Evolutionary conservation across 2,888 invertebrate genomes (phyloP), one percentile per base, ranked within the genome.

Genomic region (Eristalinus sepulchralis): DNA sequence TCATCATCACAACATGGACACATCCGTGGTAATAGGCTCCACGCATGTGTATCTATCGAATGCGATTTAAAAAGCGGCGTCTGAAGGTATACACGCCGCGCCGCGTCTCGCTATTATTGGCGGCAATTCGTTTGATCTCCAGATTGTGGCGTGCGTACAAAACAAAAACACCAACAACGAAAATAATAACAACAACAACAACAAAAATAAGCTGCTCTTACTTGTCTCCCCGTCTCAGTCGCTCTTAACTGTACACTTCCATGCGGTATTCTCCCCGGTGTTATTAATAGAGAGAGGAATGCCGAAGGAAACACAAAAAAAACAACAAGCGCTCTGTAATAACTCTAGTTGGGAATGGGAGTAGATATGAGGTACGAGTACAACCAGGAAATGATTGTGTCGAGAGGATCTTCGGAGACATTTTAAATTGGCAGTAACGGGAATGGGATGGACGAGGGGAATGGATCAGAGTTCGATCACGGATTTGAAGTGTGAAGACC

Each of bases 71-170:
- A 76, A 77, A 62, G 81, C 81, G 83, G 57, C 72, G 57, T 80
- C 47, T 80, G 33, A 72, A 60, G 66, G 53, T 62, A 83, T 55
- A 66, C 47, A 47, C 17, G 47, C 47, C 47, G 47, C 72, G 57
- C 27, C 20, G 36, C 63, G 57, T 70, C 78, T 78, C 78, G 68
- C 55, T 78, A 36, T 86, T 73, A 82, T 62, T 68, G 34, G 78
- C 85, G 85, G 85, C 82, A 70, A 24, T 57, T 22, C 66, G 24
- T 86, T 86, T 86, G 83, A 86, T 86, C 75, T 79, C 66, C 13
- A 79, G 47, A 78, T 79, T 83, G 75, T 75, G 71, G 72, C 62
- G 53, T 47, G 59, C 36, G 67, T 53, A 83, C 22, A 57, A 24
- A 60, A 70, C 70, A 47, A 47, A 17, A 17, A 47, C 10, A 34